phyloP scores from a whole-genome alignment of 2,888 invertebrate species.

The Pseudococcus longispinus region DNA sequence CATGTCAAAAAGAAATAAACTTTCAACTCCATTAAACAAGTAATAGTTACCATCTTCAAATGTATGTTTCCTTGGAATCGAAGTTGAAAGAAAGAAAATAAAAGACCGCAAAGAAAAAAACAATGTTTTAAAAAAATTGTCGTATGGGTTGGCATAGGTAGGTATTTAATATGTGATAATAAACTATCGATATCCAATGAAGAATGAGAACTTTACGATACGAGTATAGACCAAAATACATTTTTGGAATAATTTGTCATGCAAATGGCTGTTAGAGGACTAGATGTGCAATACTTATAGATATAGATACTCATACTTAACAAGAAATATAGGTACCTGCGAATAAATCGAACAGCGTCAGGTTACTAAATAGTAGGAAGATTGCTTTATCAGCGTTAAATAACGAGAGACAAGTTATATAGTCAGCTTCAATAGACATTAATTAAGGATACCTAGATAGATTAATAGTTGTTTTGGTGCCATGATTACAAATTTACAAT shows the following conservation, averaged over 20 bases:
- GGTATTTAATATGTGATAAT: too few relatives aligned
- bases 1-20: neutral
- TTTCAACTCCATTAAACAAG: neutral
- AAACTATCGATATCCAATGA: too few relatives aligned
- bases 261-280: neutral
- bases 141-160: too few relatives aligned
- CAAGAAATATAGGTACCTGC: neutral
- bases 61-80: too few relatives aligned
- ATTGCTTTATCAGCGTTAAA: conserved; percentile 7
- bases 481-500: neutral
- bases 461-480: conserved; percentile 13
- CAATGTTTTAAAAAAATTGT: too few relatives aligned
- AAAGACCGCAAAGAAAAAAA: too few relatives aligned
- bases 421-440: neutral
- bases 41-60: too few relatives aligned
- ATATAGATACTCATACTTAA: neutral
- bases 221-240: neutral
- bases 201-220: too few relatives aligned
- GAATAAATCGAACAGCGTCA: neutral
- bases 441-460: conserved; percentile 18
- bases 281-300: neutral
- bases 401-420: neutral
- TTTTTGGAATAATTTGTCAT: neutral
- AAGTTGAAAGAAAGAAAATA: too few relatives aligned
- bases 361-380: neutral